Conservation (phyloP, 2,797 vertebrate species). For the Loriculus beryllinus region DNA sequence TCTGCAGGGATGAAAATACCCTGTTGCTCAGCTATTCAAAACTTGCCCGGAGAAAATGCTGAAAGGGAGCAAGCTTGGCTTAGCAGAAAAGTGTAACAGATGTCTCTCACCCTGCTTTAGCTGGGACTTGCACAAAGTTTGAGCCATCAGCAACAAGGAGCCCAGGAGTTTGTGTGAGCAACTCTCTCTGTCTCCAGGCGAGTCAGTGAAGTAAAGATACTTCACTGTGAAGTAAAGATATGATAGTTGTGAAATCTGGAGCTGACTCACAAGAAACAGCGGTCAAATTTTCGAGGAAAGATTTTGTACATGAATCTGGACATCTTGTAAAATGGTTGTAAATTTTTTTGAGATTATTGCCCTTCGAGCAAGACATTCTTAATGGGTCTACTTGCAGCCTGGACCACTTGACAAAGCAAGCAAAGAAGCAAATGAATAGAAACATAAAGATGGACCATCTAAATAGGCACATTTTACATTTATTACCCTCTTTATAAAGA, state of each 20-base stretch:
- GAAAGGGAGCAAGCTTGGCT: not conserved
- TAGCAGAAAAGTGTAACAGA: not conserved
- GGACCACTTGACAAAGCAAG: not conserved
- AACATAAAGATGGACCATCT: slow-evolving; percentile 10
- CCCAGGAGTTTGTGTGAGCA: not conserved
- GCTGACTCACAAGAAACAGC: not conserved
- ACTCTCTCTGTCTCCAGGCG: not conserved
- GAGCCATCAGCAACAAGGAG: not conserved
- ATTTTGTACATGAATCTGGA: not conserved
- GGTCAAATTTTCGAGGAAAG: not conserved
- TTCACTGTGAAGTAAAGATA: not conserved
- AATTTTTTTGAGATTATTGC: not conserved
- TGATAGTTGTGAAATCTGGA: not conserved
- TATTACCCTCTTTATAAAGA: slow-evolving; percentile 10
- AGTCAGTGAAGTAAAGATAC: not conserved
- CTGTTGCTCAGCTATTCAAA: not conserved
- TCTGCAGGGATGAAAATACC: not conserved
- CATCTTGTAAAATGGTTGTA: not conserved
- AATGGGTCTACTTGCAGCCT: not conserved
- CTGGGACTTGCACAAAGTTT: not conserved
- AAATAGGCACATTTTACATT: not conserved
- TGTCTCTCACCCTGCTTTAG: not conserved
- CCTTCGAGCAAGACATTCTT: not conserved
- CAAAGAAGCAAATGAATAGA: not conserved
- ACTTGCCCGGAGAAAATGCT: not conserved